These are phyloP conservation scores for Cotesia typhae DNA, from an alignment of 1,140 invertebrate species.

Conservation along the genomic window DNA sequence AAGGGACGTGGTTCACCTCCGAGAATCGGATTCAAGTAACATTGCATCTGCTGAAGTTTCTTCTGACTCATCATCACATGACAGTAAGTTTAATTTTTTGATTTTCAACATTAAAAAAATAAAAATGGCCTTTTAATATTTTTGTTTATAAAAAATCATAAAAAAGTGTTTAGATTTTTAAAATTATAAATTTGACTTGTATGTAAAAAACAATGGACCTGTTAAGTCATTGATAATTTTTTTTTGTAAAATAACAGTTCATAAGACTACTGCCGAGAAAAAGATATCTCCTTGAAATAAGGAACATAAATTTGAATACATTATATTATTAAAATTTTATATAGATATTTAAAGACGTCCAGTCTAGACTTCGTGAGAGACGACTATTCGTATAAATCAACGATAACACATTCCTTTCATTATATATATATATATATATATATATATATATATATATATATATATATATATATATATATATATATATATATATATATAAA, in stretches of 20 bases:
- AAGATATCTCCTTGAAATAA: background rate
- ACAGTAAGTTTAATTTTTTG: slow-evolving; percentile 25
- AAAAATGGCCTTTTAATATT: background rate
- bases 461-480: too few relatives aligned
- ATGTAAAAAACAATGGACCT: background rate
- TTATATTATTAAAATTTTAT: too few relatives aligned
- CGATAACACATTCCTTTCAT: too few relatives aligned
- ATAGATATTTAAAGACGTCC: too few relatives aligned
- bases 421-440: too few relatives aligned
- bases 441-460: too few relatives aligned
- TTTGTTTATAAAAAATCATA: too few relatives aligned
- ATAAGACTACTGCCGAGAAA: background rate
- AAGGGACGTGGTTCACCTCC: slow-evolving; percentile 36
- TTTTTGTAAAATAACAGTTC: background rate
- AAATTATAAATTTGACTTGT: background rate
- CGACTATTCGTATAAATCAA: too few relatives aligned
- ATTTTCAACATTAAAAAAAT: slow-evolving; percentile 4
- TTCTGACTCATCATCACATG: slow-evolving; percentile 38
- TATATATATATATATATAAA: too few relatives aligned
- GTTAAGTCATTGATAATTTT: background rate
- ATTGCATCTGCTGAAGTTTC: slow-evolving; percentile 46
- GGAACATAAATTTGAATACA: too few relatives aligned
- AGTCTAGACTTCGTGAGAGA: too few relatives aligned
- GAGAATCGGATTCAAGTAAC: slow-evolving; percentile 55
- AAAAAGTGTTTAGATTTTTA: too few relatives aligned